Evolutionary conservation across 2,888 invertebrate genomes (phyloP).

Genomic region (Strigamia maritima): DNA sequence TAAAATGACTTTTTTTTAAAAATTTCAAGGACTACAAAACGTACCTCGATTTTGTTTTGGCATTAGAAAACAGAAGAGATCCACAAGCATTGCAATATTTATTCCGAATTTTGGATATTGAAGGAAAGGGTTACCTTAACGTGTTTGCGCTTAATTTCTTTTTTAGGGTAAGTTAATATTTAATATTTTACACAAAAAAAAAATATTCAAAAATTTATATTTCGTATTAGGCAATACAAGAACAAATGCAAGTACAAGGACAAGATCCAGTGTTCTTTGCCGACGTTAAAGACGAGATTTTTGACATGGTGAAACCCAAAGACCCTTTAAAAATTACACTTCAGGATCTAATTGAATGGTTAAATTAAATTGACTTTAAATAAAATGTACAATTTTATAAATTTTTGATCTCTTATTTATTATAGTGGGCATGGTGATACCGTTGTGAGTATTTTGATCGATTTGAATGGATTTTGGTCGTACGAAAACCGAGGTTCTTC

Average conservation of each 20-base stretch:
- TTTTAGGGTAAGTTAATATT: constrained; percentile 64
- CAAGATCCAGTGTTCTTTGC: constrained; percentile 88
- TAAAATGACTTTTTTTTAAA: not conserved
- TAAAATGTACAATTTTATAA: not conserved
- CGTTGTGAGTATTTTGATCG: constrained; percentile 87
- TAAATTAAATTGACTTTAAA: constrained; percentile 43
- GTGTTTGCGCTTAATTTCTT: constrained; percentile 89
- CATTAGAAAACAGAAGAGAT: constrained; percentile 85
- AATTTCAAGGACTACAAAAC: constrained; percentile 77
- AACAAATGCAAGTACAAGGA: constrained; percentile 80
- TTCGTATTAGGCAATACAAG: constrained; percentile 72
- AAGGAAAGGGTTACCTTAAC: constrained; percentile 80
- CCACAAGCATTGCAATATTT: constrained; percentile 87
- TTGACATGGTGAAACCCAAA: constrained; percentile 92
- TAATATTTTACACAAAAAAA: not conserved
- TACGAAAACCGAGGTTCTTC: constrained; percentile 83
- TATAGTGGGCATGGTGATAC: constrained; percentile 88
- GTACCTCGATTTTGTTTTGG: constrained; percentile 88
- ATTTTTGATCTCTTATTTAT: constrained; percentile 43
- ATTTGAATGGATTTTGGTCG: constrained; percentile 94
- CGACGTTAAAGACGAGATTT: constrained; percentile 95
- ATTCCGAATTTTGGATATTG: constrained; percentile 85
- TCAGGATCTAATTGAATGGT: constrained; percentile 76
- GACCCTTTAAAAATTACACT: constrained; percentile 80
- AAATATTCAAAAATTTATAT: constrained; percentile 17